Evolutionary conservation across 2,888 invertebrate species (phyloP), one percentile per base, ranked within the genome.

Genomic region (Meliscaeva auricollis): DNA sequence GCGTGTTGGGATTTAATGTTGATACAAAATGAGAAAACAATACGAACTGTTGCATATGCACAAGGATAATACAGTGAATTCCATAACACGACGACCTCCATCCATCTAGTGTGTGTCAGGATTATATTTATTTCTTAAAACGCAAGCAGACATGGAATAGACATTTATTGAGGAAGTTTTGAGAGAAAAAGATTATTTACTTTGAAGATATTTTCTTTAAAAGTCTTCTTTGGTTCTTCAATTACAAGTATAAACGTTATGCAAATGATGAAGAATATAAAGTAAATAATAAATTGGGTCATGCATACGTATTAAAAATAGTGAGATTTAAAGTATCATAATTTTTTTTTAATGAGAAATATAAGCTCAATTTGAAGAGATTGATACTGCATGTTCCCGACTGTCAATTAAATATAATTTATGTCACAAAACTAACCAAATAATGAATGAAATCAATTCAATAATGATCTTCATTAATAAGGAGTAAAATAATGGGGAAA

Each of bases 1-100:
- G 58, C 58, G 58, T 58, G 58, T 58, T 20, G 38, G 58, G 58
- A 58, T 58, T 58, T 58, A 58, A 35, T 38, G 35, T 5, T 3
- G 13, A 9, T 38, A 38, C 7, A 38, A 58, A 58, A 58, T 58
- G 38, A 3, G 11, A 58, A 26, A 26, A 58, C 20, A 58, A 58
- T 35, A 17, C 8, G 20, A 58, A 58, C 58, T 58, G 58, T 58
- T 58, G 58, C 58, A 58, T 58, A 58, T 58, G 58, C 38, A 58
- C 58, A 58, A 58, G 35, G 20, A 58, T 20, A 58, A 58, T 58
- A 58, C 20, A 17, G 20, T 38, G 20, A 7, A 38, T 38, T 38
- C 8, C 8, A 38, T 52, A n/a, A 58, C 20, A 11, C 13, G 38
- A 58, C 58, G n/a, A n/a, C n/a, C n/a, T n/a, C n/a, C n/a, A n/a